Percentiles rank a stretch among this genome's conserved stretches.
Conservation (phyloP, 2,113 vertebrate genomes). For the Thinocorus orbignyianus region DNA sequence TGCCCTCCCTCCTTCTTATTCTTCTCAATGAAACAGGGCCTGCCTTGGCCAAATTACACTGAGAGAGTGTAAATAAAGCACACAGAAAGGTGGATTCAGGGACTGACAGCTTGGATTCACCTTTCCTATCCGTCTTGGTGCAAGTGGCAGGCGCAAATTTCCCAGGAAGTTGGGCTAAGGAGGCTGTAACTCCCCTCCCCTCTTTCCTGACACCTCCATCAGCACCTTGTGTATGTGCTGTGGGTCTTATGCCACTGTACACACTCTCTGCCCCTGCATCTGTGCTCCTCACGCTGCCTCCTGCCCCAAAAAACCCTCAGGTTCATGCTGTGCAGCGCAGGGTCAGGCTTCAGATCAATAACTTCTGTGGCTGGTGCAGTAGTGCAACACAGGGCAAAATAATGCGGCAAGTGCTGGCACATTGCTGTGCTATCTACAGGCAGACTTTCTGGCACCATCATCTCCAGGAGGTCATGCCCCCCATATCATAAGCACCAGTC, state of each 20-base stretch:
- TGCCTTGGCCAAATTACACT: background rate
- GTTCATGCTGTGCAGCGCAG: background rate
- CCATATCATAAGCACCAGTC: background rate
- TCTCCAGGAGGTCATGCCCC: background rate
- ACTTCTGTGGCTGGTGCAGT: background rate
- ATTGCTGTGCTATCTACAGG: background rate
- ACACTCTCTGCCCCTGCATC: background rate
- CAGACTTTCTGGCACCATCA: background rate
- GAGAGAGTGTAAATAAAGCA: background rate
- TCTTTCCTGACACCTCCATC: background rate
- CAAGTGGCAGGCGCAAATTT: background rate
- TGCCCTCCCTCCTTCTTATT: background rate
- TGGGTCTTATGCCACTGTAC: background rate
- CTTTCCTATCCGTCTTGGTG: background rate
- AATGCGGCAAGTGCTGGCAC: accelerated
- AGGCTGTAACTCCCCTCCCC: background rate
- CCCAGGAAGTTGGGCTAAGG: too few relatives aligned
- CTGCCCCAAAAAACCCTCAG: background rate
- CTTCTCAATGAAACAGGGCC: accelerated
- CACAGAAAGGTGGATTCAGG: background rate
- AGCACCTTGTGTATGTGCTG: background rate
- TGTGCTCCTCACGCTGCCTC: background rate
- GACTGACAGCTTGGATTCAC: background rate
- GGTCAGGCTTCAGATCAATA: background rate
- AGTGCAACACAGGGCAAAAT: background rate